phyloP scores from a whole-genome alignment of 2,797 vertebrate genomes.

The Holocentrus rufus region DNA sequence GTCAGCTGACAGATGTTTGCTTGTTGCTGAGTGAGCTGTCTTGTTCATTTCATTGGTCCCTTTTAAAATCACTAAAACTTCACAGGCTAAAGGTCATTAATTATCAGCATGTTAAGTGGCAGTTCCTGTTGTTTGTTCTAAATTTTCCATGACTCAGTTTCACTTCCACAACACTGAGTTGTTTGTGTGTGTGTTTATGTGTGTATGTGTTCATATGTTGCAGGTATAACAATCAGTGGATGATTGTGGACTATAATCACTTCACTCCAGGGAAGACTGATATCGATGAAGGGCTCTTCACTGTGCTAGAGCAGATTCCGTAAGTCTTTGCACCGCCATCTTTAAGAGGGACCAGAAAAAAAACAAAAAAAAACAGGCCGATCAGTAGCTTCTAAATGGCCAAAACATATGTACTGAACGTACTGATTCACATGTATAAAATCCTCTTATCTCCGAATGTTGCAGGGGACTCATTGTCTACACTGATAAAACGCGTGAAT shows the following conservation, averaged over 20 bases:
- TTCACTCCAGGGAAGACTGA: slow-evolving; percentile 79
- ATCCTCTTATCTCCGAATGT: slow-evolving; percentile 28
- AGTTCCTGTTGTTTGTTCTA: no score
- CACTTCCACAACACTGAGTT: no score
- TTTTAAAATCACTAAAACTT: neutral
- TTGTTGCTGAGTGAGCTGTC: slow-evolving; percentile 17
- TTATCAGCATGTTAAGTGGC: neutral
- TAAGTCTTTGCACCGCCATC: slow-evolving; percentile 74
- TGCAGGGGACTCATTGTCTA: slow-evolving; percentile 85
- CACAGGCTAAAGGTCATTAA: neutral
- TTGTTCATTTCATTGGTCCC: slow-evolving; percentile 13
- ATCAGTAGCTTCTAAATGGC: neutral
- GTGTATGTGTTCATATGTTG: slow-evolving; percentile 31
- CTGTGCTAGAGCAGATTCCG: slow-evolving; percentile 95
- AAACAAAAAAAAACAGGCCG: neutral
- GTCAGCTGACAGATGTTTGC: slow-evolving; percentile 8
- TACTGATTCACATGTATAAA: neutral
- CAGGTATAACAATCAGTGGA: slow-evolving; percentile 99
- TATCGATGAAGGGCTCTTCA: slow-evolving; percentile 79
- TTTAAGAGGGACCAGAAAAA: neutral
- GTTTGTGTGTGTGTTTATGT: neutral
- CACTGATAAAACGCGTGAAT: slow-evolving; percentile 85
- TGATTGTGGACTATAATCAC: slow-evolving; percentile 93
- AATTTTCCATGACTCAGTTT: no score
- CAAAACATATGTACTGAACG: neutral